A percentile compares a stretch with the other conserved stretches of the same genome.
These are phyloP conservation scores for human (Homo sapiens) DNA, from an alignment of 2,113 vertebrate species.

Conservation along the genomic window DNA sequence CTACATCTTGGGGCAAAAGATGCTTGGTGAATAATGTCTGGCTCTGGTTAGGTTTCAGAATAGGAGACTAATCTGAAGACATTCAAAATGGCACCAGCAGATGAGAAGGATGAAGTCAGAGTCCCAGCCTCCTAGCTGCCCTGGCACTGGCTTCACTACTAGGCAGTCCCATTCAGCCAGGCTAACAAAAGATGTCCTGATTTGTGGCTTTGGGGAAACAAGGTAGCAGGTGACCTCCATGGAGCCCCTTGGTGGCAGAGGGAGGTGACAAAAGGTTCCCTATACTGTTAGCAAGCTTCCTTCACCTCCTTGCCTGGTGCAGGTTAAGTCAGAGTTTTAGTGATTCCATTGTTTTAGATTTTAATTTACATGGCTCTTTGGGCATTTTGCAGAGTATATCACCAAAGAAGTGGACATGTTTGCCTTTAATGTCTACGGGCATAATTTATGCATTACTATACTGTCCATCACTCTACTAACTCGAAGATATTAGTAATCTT, in stretches of 20 bases:
- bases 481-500: not conserved
- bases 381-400: not conserved
- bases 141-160: not conserved
- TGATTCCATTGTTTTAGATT: not conserved
- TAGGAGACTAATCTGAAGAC: not conserved
- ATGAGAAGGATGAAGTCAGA: not conserved
- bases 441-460: not conserved
- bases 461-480: not conserved
- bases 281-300: too few relatives aligned
- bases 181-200: not conserved
- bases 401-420: not conserved
- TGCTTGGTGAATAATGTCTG: rapidly evolving
- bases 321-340: not conserved
- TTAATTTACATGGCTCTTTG: not conserved
- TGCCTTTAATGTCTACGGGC: not conserved
- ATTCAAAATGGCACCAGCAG: not conserved
- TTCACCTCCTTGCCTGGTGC: not conserved
- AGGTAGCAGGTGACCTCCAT: not conserved
- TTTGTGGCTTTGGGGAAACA: not conserved
- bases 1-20: rapidly evolving
- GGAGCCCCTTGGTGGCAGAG: not conserved
- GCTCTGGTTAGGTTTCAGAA: not conserved
- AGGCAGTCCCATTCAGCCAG: not conserved
- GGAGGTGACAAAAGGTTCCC: not conserved
- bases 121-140: not conserved